These are phyloP conservation scores for Caerostris darwini DNA, from an alignment of 1,140 invertebrate species.

Conservation along the genomic window DNA sequence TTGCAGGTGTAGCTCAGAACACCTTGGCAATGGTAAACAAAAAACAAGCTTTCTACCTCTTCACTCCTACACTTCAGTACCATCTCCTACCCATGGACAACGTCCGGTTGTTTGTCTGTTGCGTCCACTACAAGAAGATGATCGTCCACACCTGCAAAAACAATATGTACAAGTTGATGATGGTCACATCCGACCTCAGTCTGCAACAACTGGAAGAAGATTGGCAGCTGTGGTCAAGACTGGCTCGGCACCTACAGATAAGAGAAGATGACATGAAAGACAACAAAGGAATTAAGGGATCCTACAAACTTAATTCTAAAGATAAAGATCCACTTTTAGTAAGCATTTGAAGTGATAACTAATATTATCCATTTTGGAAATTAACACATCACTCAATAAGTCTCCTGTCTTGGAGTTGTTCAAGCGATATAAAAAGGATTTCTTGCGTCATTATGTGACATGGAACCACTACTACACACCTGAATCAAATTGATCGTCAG, in stretches of 20 bases:
- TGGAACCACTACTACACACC: too few species aligned
- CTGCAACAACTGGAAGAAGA: neutral
- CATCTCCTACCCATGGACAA: neutral
- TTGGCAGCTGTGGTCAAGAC: neutral
- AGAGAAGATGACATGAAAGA: neutral
- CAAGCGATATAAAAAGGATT: too few species aligned
- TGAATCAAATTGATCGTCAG: too few species aligned
- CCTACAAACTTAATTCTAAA: neutral
- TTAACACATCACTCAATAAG: too few species aligned
- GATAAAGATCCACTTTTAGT: neutral
- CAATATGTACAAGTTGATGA: neutral
- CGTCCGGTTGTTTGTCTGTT: neutral
- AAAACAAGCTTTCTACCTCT: neutral
- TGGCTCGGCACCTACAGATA: neutral
- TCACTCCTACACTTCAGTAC: neutral
- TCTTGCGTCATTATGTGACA: too few species aligned
- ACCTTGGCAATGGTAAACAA: neutral
- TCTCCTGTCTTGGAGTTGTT: too few species aligned
- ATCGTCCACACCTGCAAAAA: neutral
- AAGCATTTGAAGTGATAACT: neutral
- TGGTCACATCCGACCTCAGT: neutral
- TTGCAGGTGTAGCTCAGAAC: neutral
- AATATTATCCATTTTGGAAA: too few species aligned
- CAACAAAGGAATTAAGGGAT: neutral
- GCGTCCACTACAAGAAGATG: neutral